Evolutionary conservation across 2,888 invertebrate species (phyloP).

Genomic region (Calameuta filiformis): DNA sequence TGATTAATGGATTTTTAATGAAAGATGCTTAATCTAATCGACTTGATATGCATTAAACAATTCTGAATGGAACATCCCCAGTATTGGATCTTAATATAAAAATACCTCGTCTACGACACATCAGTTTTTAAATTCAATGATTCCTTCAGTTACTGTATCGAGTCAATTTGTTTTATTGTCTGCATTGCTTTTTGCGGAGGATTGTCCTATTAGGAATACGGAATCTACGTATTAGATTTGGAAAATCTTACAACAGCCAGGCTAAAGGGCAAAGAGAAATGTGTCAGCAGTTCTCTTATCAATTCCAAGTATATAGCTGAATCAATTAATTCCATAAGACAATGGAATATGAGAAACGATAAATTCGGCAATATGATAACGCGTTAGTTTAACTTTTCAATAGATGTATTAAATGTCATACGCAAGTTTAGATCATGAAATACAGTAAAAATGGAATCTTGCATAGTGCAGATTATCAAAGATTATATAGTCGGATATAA

Average conservation of each 20-base stretch:
- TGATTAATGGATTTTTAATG: not conserved
- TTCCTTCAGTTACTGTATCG: conserved; percentile 29
- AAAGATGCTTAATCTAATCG: conserved; percentile 15
- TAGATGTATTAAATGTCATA: not conserved
- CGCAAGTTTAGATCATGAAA: not conserved
- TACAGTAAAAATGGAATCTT: not conserved
- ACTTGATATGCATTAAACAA: conserved; percentile 29
- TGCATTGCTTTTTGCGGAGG: conserved; percentile 58
- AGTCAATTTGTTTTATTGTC: conserved; percentile 59
- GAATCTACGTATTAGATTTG: not conserved
- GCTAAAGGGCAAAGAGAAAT: not conserved
- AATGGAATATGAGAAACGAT: not conserved
- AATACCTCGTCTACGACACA: conserved; percentile 60
- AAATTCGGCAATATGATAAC: not conserved
- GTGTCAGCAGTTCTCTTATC: not conserved
- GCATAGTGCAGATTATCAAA: conserved; percentile 3
- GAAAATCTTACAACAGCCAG: not conserved
- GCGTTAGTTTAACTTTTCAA: not conserved
- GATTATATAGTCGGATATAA: not conserved
- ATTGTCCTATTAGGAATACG: conserved; percentile 44
- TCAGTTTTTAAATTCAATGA: conserved; percentile 31
- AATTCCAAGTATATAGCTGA: not conserved
- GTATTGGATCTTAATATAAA: conserved; percentile 55
- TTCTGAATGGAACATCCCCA: conserved; percentile 27
- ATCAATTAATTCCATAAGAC: not conserved